A percentile compares a stretch with the other conserved stretches of the same genome.
These are phyloP conservation scores for Atlantisia rogersi DNA, from an alignment of 2,113 vertebrate species.

Conservation along the genomic window DNA sequence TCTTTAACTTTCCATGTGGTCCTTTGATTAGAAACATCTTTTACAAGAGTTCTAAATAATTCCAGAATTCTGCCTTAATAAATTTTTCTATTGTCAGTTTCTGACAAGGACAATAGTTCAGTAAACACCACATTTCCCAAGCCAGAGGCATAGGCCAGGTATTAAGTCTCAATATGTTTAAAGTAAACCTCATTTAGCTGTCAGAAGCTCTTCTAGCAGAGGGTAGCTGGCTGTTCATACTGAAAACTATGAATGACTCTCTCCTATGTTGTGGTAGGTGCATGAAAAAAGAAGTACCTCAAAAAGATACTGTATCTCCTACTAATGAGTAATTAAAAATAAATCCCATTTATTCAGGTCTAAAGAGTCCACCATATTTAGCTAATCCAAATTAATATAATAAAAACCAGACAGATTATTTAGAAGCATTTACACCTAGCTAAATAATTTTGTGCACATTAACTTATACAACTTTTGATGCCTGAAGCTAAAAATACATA, in stretches of 20 bases:
- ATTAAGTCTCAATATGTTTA: background rate
- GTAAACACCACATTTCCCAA: background rate
- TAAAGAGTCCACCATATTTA: background rate
- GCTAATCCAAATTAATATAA: background rate
- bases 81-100: background rate
- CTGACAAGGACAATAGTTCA: background rate
- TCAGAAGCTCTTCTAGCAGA: background rate
- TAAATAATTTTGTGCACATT: background rate
- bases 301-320: background rate
- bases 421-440: background rate
- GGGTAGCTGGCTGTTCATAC: background rate
- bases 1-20: background rate
- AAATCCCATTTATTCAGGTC: background rate
- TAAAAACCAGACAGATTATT: background rate
- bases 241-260: background rate
- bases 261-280: background rate
- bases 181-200: background rate
- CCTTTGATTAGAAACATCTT: background rate
- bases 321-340: background rate
- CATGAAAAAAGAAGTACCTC: background rate
- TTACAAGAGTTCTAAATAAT: background rate
- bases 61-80: background rate
- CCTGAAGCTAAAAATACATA: background rate
- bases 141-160: background rate
- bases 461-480: background rate